phyloP scores from a whole-genome alignment of 1,140 invertebrate species.

The Catajapyx aquilonaris region DNA sequence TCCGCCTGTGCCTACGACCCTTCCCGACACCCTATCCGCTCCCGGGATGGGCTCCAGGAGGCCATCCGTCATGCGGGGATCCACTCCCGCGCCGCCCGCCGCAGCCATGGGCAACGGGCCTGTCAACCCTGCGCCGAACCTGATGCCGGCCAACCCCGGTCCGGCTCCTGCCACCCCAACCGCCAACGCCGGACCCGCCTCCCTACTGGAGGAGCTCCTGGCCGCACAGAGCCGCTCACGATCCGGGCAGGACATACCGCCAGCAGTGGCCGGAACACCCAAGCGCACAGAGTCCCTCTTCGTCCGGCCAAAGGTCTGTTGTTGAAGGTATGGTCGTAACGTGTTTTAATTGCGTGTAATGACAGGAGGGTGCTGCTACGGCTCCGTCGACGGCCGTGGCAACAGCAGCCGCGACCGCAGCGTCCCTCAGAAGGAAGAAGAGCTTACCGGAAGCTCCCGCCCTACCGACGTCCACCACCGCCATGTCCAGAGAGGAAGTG shows the following conservation, averaged over 20 bases:
- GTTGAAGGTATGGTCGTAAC: too few relatives aligned
- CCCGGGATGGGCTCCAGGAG: slow-evolving; percentile 38
- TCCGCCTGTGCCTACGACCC: slow-evolving; percentile 29
- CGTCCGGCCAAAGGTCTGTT: too few relatives aligned
- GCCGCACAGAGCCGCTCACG: slow-evolving; percentile 49
- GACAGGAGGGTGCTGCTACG: background rate
- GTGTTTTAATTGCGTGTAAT: too few relatives aligned
- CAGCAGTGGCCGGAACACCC: slow-evolving; percentile 48
- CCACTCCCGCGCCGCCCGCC: slow-evolving; percentile 15
- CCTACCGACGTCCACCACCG: slow-evolving; percentile 46
- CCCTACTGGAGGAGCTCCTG: slow-evolving; percentile 48
- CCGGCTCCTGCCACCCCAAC: slow-evolving; percentile 21
- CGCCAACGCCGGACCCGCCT: slow-evolving; percentile 20
- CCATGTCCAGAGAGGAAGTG: slow-evolving; percentile 86
- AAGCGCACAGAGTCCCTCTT: slow-evolving; percentile 63
- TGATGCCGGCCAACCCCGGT: slow-evolving; percentile 14
- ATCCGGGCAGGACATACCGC: slow-evolving; percentile 70
- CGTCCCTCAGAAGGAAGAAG: slow-evolving; percentile 79
- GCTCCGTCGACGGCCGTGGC: background rate
- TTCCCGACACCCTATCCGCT: slow-evolving; percentile 22
- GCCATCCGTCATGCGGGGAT: slow-evolving; percentile 42
- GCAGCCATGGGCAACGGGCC: slow-evolving; percentile 19
- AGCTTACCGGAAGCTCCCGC: slow-evolving; percentile 81
- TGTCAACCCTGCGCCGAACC: too few relatives aligned
- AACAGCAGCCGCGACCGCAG: background rate